Conservation (phyloP, 2,797 vertebrate genomes). For the Hippocampus kuda region DNA sequence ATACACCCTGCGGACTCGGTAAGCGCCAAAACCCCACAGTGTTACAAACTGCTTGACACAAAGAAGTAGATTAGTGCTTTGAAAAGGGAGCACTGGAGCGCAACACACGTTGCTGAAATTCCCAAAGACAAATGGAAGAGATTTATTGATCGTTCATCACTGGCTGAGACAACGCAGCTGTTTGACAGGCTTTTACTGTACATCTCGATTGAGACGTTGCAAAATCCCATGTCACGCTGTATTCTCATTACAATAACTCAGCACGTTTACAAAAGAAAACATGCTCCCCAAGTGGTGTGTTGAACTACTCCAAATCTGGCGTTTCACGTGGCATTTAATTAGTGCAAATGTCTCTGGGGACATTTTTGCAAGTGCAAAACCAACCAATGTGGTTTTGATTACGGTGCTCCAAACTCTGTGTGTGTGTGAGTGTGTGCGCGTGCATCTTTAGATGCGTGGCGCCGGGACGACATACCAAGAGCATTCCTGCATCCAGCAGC, state of each 20-base stretch:
- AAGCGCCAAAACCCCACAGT: constrained; percentile 21
- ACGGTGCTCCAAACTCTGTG: background rate
- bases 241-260: constrained; percentile 3
- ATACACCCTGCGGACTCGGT: constrained; percentile 35
- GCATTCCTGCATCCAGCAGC: constrained; percentile 20
- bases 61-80: constrained; percentile 15
- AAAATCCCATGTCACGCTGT: constrained; percentile 7
- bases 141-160: constrained; percentile 30
- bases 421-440: background rate
- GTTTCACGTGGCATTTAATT: constrained; percentile 35
- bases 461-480: constrained; percentile 16
- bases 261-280: constrained; percentile 19
- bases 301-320: constrained; percentile 31
- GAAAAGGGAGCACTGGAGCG: constrained; percentile 16
- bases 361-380: constrained; percentile 38
- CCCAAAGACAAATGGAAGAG: constrained; percentile 24
- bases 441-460: constrained; percentile 11
- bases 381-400: constrained; percentile 44
- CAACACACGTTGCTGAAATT: constrained; percentile 5
- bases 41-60: constrained; percentile 14
- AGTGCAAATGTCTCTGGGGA: constrained; percentile 27
- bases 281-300: constrained; percentile 16
- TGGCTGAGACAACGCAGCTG: constrained; percentile 25
- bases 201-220: constrained; percentile 21
- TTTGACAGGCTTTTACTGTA: constrained; percentile 17